Percentiles rank a stretch among this genome's conserved stretches.
Evolutionary conservation across 2,888 invertebrate genomes (phyloP).

Genomic region (Noctua pronuba): DNA sequence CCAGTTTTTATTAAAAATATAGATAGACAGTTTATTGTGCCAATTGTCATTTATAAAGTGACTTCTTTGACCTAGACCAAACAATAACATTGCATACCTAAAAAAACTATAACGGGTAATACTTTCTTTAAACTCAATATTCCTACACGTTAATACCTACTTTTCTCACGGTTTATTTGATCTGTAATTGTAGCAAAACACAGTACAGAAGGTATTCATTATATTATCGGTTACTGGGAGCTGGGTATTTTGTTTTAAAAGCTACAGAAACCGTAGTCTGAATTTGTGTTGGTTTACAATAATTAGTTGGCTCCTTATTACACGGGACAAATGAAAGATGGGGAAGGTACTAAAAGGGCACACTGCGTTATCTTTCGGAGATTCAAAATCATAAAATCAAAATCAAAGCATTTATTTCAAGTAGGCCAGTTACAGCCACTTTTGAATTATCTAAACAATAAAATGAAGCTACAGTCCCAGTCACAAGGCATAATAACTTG

Average conservation of each 20-base stretch:
- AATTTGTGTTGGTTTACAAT: background rate
- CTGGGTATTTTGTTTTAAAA: background rate
- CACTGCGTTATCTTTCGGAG: background rate
- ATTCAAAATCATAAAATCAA: too few relatives aligned
- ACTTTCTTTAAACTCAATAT: background rate
- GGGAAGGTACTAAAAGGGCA: background rate
- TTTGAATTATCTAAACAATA: too few relatives aligned
- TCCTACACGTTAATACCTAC: too few relatives aligned
- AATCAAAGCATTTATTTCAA: too few relatives aligned
- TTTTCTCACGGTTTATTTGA: background rate
- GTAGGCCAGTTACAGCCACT: too few relatives aligned
- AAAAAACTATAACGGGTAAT: background rate
- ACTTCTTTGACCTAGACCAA: background rate
- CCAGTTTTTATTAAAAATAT: background rate
- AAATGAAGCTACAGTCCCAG: too few relatives aligned
- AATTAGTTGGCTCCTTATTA: background rate
- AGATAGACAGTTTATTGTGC: background rate
- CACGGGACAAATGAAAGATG: background rate
- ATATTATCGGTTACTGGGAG: background rate
- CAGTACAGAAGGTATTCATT: too few relatives aligned
- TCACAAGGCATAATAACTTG: too few relatives aligned
- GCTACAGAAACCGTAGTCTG: background rate
- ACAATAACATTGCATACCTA: background rate
- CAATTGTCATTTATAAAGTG: background rate
- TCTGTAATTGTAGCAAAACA: background rate